phyloP scores from a whole-genome alignment of 1,140 invertebrate species.

The Leptopilina boulardi region DNA sequence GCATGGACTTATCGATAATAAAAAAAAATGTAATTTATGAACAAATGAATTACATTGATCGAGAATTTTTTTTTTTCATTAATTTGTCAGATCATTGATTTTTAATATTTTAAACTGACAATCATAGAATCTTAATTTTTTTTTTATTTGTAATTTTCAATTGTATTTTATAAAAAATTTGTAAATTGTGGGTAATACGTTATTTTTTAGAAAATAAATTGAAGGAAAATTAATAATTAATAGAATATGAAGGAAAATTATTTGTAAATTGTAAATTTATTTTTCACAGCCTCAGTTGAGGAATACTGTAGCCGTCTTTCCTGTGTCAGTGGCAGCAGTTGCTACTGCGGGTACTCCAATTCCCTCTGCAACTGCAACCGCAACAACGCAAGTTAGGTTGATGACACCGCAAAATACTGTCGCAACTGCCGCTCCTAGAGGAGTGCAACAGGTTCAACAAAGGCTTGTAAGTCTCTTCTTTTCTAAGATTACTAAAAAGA shows the following conservation, averaged over 20 bases:
- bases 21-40: constrained; percentile 19
- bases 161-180: neutral
- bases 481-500: neutral
- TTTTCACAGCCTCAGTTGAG: constrained; percentile 66
- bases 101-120: neutral
- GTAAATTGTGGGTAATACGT: too few species aligned
- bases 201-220: too few species aligned
- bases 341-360: constrained; percentile 62
- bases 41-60: neutral
- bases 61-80: neutral
- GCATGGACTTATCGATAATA: constrained; percentile 8
- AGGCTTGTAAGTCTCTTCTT: constrained; percentile 66
- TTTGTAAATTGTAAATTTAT: constrained; percentile 42
- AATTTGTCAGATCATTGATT: neutral
- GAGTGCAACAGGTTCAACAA: constrained; percentile 72
- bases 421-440: constrained; percentile 68
- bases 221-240: too few species aligned
- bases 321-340: constrained; percentile 51
- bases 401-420: constrained; percentile 75
- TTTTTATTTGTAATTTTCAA: too few species aligned
- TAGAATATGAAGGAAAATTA: neutral
- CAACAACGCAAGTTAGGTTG: constrained; percentile 78
- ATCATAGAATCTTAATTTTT: neutral
- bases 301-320: constrained; percentile 62
- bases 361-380: constrained; percentile 66